Conservation (phyloP, 2,113 vertebrate species). For the Sciurus niger region DNA sequence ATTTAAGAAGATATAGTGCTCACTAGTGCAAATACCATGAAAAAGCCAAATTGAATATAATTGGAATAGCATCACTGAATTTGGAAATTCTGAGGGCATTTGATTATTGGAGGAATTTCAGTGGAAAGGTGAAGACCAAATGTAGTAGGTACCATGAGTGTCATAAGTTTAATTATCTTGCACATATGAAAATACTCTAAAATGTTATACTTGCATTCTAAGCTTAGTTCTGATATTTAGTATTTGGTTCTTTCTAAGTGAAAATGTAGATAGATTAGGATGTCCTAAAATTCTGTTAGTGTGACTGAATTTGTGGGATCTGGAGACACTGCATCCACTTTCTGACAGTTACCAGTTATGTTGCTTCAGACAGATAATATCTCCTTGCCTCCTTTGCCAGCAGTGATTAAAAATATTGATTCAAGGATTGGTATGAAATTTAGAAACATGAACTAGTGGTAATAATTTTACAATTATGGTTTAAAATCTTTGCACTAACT, state of each 20-base stretch:
- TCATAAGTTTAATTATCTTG: not conserved
- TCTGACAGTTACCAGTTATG: not conserved
- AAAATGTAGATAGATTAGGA: not conserved
- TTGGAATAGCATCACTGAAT: no score
- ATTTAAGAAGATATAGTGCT: not conserved
- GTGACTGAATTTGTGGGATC: not conserved
- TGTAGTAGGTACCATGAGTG: rapidly evolving
- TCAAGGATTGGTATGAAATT: not conserved
- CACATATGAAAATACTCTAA: not conserved
- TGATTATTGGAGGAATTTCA: not conserved
- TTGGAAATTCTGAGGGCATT: not conserved
- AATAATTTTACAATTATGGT: not conserved
- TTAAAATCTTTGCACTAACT: not conserved
- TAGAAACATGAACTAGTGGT: not conserved
- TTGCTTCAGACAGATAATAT: not conserved
- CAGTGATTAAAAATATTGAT: not conserved
- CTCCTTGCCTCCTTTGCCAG: not conserved
- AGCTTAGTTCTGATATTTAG: not conserved
- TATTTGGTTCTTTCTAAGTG: not conserved
- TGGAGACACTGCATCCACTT: not conserved
- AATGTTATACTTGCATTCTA: not conserved
- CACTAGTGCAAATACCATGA: not conserved
- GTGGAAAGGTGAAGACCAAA: not conserved
- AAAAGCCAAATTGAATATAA: not conserved
- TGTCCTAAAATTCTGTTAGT: not conserved